phyloP scores from a whole-genome alignment of 1,140 invertebrate genomes.

The Heliconius eleuchia region DNA sequence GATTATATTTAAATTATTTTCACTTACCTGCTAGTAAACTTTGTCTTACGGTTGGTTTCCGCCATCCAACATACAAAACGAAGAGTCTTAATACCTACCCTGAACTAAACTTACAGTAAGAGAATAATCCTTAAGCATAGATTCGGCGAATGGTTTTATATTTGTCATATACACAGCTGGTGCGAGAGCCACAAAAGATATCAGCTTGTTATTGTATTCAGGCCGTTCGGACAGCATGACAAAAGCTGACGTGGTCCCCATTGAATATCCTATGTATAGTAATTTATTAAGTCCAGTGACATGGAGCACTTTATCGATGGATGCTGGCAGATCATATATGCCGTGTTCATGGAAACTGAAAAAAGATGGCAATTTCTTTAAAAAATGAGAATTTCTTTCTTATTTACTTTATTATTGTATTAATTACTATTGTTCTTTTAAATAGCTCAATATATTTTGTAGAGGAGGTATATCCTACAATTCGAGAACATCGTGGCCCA shows the following conservation, averaged over 20 bases:
- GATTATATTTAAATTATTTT: too few species aligned
- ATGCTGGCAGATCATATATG: constrained; percentile 85
- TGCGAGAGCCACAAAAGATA: constrained; percentile 65
- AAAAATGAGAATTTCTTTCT: neutral
- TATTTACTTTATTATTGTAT: too few species aligned
- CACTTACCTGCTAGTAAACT: too few species aligned
- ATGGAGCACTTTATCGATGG: constrained; percentile 84
- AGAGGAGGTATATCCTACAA: too few species aligned
- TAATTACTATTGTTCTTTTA: too few species aligned
- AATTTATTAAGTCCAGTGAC: constrained; percentile 81
- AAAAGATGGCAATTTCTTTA: neutral
- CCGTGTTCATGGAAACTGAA: constrained; percentile 70
- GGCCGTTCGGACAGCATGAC: constrained; percentile 83
- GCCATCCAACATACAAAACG: too few species aligned
- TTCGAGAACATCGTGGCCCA: too few species aligned
- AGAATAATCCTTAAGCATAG: constrained; percentile 41
- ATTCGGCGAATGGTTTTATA: constrained; percentile 43
- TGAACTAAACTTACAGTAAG: neutral
- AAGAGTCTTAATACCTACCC: too few species aligned
- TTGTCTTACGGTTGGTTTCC: too few species aligned
- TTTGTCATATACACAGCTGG: constrained; percentile 70
- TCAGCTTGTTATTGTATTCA: constrained; percentile 82
- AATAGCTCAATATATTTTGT: too few species aligned
- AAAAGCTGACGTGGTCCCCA: constrained; percentile 84
- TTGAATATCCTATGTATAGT: constrained; percentile 82